Conservation (phyloP, 2,888 invertebrate genomes). For the Tenthredo notha region DNA sequence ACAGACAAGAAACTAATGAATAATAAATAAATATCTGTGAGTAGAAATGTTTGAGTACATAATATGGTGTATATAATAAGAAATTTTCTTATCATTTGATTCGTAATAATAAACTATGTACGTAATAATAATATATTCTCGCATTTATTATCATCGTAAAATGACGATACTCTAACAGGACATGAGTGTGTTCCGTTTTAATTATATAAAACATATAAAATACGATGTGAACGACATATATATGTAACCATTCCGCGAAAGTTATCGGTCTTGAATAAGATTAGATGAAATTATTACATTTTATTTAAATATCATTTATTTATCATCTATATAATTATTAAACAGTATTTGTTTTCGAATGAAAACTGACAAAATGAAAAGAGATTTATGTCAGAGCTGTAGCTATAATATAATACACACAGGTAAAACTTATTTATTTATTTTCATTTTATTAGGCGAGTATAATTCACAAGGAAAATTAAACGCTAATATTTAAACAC, state of each 20-base stretch:
- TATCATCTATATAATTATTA: no score
- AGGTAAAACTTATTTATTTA: neutral
- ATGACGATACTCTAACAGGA: conserved; percentile 30
- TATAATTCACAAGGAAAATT: neutral
- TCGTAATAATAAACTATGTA: conserved; percentile 17
- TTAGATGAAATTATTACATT: neutral
- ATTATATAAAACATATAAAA: conserved; percentile 31
- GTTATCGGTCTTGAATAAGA: neutral
- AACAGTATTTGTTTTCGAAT: no score
- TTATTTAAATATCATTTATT: neutral
- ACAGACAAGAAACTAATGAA: neutral
- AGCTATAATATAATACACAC: no score
- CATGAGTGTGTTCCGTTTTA: conserved; percentile 31
- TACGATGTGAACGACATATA: neutral
- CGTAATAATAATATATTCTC: conserved; percentile 12
- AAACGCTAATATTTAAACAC: neutral
- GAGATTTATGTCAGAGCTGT: no score
- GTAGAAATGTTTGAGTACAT: neutral
- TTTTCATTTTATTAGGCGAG: neutral
- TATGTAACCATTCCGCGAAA: neutral
- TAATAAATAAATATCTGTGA: neutral
- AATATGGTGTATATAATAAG: neutral
- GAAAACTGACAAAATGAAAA: no score
- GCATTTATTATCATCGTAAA: neutral
- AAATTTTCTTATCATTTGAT: conserved; percentile 18